Evolutionary conservation across 2,888 invertebrate genomes (phyloP).

Genomic region (Pterostichus niger): DNA sequence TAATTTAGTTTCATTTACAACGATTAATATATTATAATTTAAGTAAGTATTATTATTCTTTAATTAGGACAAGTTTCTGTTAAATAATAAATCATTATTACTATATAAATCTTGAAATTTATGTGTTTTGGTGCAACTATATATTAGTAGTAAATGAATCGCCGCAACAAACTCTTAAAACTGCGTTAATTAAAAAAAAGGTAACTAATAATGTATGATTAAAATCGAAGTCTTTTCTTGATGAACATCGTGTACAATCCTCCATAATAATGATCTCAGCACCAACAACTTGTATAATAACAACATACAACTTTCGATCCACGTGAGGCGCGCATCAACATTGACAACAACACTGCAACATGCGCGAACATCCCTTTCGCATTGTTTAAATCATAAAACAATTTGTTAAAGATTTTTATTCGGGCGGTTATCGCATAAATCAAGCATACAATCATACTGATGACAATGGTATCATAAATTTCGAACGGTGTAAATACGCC

Average conservation of each 20-base stretch:
- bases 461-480: slow-evolving; percentile 66
- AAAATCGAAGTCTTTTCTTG: not conserved
- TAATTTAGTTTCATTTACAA: too few species aligned
- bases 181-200: too few species aligned
- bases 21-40: too few species aligned
- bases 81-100: too few species aligned
- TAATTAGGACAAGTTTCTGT: too few species aligned
- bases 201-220: too few species aligned
- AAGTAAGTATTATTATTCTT: too few species aligned
- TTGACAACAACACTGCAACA: slow-evolving; percentile 15
- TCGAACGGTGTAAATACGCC: slow-evolving; percentile 62
- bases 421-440: slow-evolving; percentile 50
- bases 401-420: slow-evolving; percentile 63
- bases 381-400: slow-evolving; percentile 65
- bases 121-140: too few species aligned
- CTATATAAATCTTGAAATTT: too few species aligned
- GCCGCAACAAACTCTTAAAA: too few species aligned
- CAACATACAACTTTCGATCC: not conserved
- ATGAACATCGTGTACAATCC: not conserved
- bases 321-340: too few species aligned
- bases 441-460: slow-evolving; percentile 62
- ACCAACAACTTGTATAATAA: not conserved
- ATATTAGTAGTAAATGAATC: too few species aligned
- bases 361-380: not conserved
- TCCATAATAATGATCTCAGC: not conserved